Evolutionary conservation across 53 echinoderm and acorn worm genomes (phyloP), one percentile per base, ranked within the genome.

Genomic region (Stichopus horrens): DNA sequence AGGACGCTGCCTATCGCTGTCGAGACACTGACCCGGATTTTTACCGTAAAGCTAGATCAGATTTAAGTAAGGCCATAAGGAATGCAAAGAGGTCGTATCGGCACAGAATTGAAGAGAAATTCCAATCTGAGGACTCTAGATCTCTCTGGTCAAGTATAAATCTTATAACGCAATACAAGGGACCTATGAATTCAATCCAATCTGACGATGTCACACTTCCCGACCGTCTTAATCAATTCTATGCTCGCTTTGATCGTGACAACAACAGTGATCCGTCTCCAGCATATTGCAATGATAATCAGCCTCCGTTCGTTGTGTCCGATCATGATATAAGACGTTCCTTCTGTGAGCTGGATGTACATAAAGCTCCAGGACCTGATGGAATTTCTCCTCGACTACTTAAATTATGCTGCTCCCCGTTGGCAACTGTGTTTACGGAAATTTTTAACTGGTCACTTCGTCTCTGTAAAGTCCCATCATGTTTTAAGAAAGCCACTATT

Each of bases 91-190:
- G 66, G 76, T 21, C 76, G 54, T 73, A 86, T 22, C 87, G 86
- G 65, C 79, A 86, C 52, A 54, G 22, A 78, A 52, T 86, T 75
- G 77, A 86, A 65, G 66, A 87, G 52, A 76, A 86, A 53, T 77
- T 86, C 54, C 58, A 84, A 57, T 57, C 84, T 14, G 56, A 73
- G 76, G 85, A 74, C 80, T 83, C n/a, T n/a, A n/a, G n/a, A n/a
- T n/a, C n/a, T n/a, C 83, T 91, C 73, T 91, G 91, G 91, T 75
- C 88, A 23, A 83, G 86, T 53, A 58, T 91, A 53, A 77, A 91
- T 51, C 86, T 53, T 14, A 91, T 87, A 13, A 91, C 87, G 9
- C 76, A 87, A n/a, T 91, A 88, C 76, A 82, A 83, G 58, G 20
- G 56, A 57, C 83, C 13, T 75, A 57, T 76, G 52, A 57, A 79